Conservation (phyloP, 1,140 invertebrate species). For the Tetramorium parvispinum region DNA sequence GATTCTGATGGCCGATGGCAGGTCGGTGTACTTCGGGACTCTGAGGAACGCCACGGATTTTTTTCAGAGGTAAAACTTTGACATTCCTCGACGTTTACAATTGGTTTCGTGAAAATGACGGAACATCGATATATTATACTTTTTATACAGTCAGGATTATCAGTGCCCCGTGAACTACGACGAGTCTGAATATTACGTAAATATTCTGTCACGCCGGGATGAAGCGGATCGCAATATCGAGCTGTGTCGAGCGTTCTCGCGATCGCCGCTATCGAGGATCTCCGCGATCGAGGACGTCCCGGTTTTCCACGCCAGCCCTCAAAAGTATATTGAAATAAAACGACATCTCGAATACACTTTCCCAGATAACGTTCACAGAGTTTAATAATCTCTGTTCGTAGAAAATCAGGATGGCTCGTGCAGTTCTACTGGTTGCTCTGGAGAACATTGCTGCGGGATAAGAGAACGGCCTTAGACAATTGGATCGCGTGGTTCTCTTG, state of each 20-base stretch:
- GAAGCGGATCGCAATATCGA: constrained; percentile 27
- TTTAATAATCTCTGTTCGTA: constrained; percentile 10
- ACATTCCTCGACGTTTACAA: not conserved
- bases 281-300: not conserved
- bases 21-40: constrained; percentile 86
- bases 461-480: constrained; percentile 59
- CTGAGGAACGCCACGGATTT: constrained; percentile 61
- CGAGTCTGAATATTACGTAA: constrained; percentile 74
- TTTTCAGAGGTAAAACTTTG: constrained; percentile 65
- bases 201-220: constrained; percentile 51
- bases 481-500: constrained; percentile 68
- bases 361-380: not conserved
- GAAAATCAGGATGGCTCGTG: constrained; percentile 48
- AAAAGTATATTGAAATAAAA: constrained; percentile 47
- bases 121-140: not conserved
- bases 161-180: constrained; percentile 70
- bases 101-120: not conserved
- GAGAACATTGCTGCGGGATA: constrained; percentile 61
- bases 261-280: constrained; percentile 43
- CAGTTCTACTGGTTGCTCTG: constrained; percentile 73
- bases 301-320: not conserved
- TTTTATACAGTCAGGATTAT: constrained; percentile 38
- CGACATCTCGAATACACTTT: not conserved
- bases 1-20: constrained; percentile 86
- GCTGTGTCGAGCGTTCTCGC: constrained; percentile 53